Evolutionary conservation across 2,797 vertebrate genomes (phyloP).

Genomic region (Chrysocyon brachyurus): DNA sequence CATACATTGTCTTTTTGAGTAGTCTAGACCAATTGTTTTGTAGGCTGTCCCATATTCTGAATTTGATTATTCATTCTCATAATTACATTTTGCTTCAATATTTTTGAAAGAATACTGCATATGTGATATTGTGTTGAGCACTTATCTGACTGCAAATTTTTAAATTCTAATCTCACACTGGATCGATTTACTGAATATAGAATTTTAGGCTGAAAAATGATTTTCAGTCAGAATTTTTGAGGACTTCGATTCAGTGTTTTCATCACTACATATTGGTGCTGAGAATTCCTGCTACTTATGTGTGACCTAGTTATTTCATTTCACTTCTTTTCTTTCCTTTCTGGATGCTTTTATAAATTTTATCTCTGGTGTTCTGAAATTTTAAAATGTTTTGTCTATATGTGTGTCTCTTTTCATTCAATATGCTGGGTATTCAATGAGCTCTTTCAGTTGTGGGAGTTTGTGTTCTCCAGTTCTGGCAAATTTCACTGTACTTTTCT

Average conservation of each 20-base stretch:
- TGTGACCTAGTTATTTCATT: neutral
- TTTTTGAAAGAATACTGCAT: neutral
- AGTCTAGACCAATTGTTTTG: neutral
- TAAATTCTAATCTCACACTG: neutral
- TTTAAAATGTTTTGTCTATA: neutral
- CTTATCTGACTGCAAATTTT: neutral
- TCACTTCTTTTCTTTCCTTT: neutral
- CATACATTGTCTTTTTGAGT: neutral
- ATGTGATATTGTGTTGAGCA: neutral
- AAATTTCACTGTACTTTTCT: neutral
- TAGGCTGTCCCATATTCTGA: neutral
- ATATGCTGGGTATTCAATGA: neutral
- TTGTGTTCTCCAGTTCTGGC: neutral
- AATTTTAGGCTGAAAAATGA: neutral
- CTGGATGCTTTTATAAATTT: neutral
- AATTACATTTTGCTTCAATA: neutral
- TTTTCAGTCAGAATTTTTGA: neutral
- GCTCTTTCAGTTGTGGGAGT: neutral
- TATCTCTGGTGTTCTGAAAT: neutral
- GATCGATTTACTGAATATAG: neutral
- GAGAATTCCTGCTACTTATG: neutral
- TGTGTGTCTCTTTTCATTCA: neutral
- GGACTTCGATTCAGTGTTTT: neutral
- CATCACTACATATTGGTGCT: neutral
- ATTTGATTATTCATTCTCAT: neutral